phyloP scores from a whole-genome alignment of 2,113 vertebrate genomes.

The Pteronura brasiliensis region DNA sequence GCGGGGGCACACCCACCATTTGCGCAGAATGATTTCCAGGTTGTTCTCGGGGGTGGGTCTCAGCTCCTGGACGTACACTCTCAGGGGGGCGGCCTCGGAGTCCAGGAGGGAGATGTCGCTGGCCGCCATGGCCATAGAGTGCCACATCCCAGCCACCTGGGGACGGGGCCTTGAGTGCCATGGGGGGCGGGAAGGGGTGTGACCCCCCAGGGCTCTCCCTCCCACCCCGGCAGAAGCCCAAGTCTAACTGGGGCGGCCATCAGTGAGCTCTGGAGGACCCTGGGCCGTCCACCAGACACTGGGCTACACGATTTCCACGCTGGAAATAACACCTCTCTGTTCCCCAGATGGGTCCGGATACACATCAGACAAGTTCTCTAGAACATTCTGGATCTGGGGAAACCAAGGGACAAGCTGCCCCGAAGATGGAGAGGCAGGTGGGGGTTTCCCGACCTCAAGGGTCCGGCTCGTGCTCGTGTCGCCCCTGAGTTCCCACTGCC shows the following conservation, averaged over 20 bases:
- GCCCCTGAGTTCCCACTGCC: background rate
- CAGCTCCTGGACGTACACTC: background rate
- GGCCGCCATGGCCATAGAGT: background rate
- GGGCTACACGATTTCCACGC: no score
- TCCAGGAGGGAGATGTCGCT: background rate
- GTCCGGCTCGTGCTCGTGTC: background rate
- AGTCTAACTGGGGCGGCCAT: no score
- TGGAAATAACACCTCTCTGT: no score
- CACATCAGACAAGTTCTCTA: background rate
- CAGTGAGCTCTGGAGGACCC: no score
- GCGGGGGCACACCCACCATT: accelerated
- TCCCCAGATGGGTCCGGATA: background rate
- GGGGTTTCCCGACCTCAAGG: background rate
- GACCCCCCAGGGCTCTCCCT: background rate
- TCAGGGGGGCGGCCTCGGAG: accelerated
- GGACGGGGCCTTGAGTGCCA: background rate
- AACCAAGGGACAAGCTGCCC: background rate
- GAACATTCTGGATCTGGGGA: background rate
- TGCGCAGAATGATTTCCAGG: background rate
- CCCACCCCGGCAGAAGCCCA: accelerated
- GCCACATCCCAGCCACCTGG: background rate
- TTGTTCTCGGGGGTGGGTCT: background rate
- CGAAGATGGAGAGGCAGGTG: background rate
- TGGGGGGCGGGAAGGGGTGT: accelerated
- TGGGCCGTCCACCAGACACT: no score